Conservation (phyloP, 2,113 vertebrate genomes). For the Nothoprocta pentlandii region DNA sequence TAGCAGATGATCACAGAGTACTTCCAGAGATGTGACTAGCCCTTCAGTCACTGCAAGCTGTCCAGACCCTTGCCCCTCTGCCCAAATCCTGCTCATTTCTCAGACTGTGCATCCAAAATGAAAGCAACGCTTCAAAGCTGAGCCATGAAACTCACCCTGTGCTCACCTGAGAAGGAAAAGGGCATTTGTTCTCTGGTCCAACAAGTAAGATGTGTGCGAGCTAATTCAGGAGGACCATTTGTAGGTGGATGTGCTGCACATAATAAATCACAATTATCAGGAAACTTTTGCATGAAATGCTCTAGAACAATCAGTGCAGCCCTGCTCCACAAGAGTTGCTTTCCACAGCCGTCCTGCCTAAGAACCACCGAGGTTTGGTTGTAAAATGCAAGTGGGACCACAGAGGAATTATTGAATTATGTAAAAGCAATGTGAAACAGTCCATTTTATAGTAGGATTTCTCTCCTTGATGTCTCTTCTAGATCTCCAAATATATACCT, state of each 20-base stretch:
- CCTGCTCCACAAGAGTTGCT: background rate
- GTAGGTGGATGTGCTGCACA: background rate
- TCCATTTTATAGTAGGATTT: background rate
- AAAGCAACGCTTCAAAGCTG: background rate
- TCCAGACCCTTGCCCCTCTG: background rate
- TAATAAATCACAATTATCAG: background rate
- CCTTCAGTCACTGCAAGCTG: background rate
- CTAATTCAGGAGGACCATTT: background rate
- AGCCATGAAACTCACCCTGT: background rate
- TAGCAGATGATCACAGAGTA: background rate
- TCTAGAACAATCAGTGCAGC: background rate
- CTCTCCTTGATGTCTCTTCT: background rate
- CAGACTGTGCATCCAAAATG: accelerated
- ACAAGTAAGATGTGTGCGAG: background rate
- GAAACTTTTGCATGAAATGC: background rate
- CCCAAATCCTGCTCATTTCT: background rate
- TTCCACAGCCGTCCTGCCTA: background rate
- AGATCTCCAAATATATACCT: background rate
- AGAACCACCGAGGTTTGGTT: background rate
- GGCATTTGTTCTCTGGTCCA: background rate
- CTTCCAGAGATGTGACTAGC: background rate
- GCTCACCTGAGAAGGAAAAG: background rate
- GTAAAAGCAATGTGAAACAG: background rate
- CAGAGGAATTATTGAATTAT: background rate
- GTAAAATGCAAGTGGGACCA: background rate